A percentile compares a stretch with the other conserved stretches of the same genome.
These are phyloP conservation scores for Dendrophyllia cribrosa DNA, from an alignment of 64 coral and sea anemone species.

Conservation along the genomic window DNA sequence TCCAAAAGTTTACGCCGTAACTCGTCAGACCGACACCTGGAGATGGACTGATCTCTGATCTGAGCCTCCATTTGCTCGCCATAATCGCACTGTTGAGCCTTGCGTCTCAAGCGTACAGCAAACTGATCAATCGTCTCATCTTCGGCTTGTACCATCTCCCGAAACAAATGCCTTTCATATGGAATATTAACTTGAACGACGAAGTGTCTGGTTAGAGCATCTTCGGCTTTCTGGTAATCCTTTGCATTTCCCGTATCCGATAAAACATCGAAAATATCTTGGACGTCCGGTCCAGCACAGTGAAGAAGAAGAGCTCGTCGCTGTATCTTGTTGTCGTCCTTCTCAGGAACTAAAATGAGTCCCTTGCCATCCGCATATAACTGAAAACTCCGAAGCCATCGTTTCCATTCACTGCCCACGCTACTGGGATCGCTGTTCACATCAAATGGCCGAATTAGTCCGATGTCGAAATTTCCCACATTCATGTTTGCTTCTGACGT, in stretches of 20 bases:
- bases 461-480: too few relatives aligned
- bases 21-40: conserved; percentile 19
- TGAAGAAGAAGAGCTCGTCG: conserved; percentile 49
- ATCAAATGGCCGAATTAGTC: too few relatives aligned
- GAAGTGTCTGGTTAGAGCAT: conserved; percentile 26
- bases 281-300: conserved; percentile 36
- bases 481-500: too few relatives aligned
- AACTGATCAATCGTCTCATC: background rate
- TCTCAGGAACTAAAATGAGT: background rate
- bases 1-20: conserved; percentile 57
- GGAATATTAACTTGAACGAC: conserved; percentile 40
- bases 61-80: background rate
- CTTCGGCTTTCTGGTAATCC: conserved; percentile 57
- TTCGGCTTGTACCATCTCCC: conserved; percentile 38
- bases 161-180: conserved; percentile 38
- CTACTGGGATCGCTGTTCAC: too few relatives aligned
- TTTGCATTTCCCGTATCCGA: conserved; percentile 29
- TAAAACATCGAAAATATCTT: conserved; percentile 56
- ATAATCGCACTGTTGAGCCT: background rate
- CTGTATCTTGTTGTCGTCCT: conserved; percentile 64
- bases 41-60: conserved; percentile 57
- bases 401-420: too few relatives aligned
- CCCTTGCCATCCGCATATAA: too few relatives aligned
- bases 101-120: background rate
- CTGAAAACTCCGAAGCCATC: too few relatives aligned